Evolutionary conservation across 2,797 vertebrate genomes (phyloP).

Genomic region (Crax fasciolata): DNA sequence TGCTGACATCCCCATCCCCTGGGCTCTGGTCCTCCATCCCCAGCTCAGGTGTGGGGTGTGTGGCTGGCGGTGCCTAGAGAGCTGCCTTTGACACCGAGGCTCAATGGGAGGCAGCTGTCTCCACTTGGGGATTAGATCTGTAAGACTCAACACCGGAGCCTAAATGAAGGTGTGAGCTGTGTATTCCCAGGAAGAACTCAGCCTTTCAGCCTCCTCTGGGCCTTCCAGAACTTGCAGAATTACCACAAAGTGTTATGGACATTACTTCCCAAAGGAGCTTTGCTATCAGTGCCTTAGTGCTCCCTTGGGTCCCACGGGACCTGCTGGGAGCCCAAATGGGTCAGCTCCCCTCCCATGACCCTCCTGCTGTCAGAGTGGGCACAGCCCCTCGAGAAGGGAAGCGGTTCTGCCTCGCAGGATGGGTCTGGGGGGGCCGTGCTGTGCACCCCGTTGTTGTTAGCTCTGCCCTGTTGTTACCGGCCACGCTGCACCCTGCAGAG

Average conservation of each 20-base stretch:
- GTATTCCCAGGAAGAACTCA: not conserved
- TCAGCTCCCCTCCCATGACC: not conserved
- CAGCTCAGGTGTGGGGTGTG: not conserved
- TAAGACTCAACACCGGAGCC: not conserved
- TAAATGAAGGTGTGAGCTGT: not conserved
- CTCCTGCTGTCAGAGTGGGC: not conserved
- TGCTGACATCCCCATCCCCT: not conserved
- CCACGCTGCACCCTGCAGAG: not conserved
- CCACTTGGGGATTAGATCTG: not conserved
- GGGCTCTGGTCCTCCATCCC: not conserved
- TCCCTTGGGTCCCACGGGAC: not conserved
- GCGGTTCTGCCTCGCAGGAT: fast-evolving
- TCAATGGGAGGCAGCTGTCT: not conserved
- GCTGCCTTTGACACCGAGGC: not conserved
- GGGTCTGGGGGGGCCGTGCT: not conserved
- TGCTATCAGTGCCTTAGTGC: not conserved
- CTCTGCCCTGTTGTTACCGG: not conserved
- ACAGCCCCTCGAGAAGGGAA: fast-evolving
- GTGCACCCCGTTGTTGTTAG: not conserved
- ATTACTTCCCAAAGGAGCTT: not conserved
- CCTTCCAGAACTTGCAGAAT: not conserved
- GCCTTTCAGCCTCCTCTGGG: not conserved
- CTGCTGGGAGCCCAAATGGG: not conserved
- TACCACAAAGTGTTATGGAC: not conserved
- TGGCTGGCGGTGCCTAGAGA: not conserved